These are phyloP conservation scores for Plebejus argus DNA, from an alignment of 2,888 invertebrate species.

Conservation along the genomic window DNA sequence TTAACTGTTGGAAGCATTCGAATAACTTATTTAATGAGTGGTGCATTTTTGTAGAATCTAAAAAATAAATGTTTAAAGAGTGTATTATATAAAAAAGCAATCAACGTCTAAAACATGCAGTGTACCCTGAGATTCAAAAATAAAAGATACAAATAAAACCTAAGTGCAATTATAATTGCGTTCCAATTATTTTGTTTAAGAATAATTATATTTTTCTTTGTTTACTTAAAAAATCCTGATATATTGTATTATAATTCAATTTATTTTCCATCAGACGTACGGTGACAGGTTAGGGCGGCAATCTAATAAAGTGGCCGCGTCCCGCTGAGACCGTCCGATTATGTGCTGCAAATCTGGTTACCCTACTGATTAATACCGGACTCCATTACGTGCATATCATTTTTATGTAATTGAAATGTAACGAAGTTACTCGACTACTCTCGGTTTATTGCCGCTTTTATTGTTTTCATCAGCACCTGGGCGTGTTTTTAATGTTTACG, in stretches of 20 bases:
- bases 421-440: constrained; percentile 46
- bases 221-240: constrained; percentile 19
- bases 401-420: constrained; percentile 61
- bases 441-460: constrained; percentile 34
- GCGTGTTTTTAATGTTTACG: constrained; percentile 23
- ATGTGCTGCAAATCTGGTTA: constrained; percentile 73
- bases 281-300: constrained; percentile 73
- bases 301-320: constrained; percentile 74
- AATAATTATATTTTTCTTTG: background rate
- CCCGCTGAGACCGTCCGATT: constrained; percentile 75
- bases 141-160: no score
- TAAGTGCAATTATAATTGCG: no score
- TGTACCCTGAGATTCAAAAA: no score
- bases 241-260: constrained; percentile 40
- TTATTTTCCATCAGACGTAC: constrained; percentile 48
- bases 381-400: constrained; percentile 52
- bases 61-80: no score
- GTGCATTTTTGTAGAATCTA: no score
- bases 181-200: no score
- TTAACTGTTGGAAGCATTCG: no score
- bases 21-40: no score
- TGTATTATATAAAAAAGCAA: no score
- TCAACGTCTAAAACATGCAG: no score
- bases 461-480: constrained; percentile 31
- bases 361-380: constrained; percentile 77